Base-by-base conservation (phyloP, 2,113 vertebrate genomes). In the Mungos mungo region DNA sequence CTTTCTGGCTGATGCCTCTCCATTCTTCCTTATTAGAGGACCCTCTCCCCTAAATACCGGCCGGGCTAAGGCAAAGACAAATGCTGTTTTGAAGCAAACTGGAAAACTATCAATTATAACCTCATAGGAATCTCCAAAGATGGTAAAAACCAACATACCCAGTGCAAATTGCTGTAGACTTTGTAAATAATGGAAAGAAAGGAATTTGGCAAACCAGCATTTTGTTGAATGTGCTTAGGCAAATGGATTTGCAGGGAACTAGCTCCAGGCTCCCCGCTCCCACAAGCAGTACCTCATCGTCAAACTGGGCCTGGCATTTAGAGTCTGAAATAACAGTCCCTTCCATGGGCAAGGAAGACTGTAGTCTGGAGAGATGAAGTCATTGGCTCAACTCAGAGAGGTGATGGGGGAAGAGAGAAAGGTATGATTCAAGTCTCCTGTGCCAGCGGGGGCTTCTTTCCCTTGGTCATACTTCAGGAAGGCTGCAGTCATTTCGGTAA, bases 151-250 rank as follows among this genome's bases (percentile, higher is more conserved):
- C n/a, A 93, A 81, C 8, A 41, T 4, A 91, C 6, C 31, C 27
- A 41, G 23, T 19, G 65, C 9, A 72, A 91, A 94, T 21, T n/a
- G n/a, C 52, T 82, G 6, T 6, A 65, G 63, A 91, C 29, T 45
- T 85, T 60, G n/a, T 86, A 89, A 93, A 90, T 89, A 85, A 60
- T 87, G 45, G 82, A 87, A 83, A 93, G 50, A 95, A 47, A 90
- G 54, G 33, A 71, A 69, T 47, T 66, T 1, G 4, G 21, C 60
- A 69, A 45, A 80, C 0, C 41, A 50, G 9, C 4, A 63, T 88
- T 93, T 86, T 68, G 16, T 71, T 57, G 50, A 79, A 85, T 89
- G 86, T 87, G 10, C 41, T 89, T 92, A 45, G 47, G 57, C 16
- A 84, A 84, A 87, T 88, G 27, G 79, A 10, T 45, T 92, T 45